Base-by-base conservation (phyloP, 2,888 invertebrate genomes). In the Tetragonula carbonaria region DNA sequence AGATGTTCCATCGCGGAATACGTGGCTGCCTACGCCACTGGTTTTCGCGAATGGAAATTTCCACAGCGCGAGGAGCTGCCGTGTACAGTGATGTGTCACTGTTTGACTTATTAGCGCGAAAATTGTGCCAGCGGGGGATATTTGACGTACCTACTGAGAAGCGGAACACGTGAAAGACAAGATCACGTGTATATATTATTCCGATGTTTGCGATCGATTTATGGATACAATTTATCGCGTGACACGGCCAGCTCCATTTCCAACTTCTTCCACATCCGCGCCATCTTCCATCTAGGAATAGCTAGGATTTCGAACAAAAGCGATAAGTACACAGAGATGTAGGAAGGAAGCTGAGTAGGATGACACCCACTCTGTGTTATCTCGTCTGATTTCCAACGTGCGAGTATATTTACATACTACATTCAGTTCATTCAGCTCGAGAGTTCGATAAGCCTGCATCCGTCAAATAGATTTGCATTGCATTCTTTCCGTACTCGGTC, bases 11-110 rank as follows among this genome's bases (percentile, higher is more conserved):
- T n/a, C 50, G 38, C 51, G 71, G 85, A 86, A 87, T 87, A 80
- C 66, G 67, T 79, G 80, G 68, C 57, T 82, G 79, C 78, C 89
- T 94, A 92, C 93, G 93, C 93, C 93, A 91, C 91, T 93, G 93
- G 78, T 90, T 91, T 90, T 90, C 87, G 87, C 91, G 90, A 88
- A 91, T 92, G 93, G 94, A 93, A 93, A 93, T 93, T 93, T 93
- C 93, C 94, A 87, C 90, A 45, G 86, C 84, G 84, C 78, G 87
- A 86, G 89, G 84, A 86, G 81, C 81, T 75, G 73, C 16, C 66
- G 88, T 82, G 80, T 68, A 78, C 84, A 80, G 85, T 80, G 82
- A 83, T 87, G 88, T 89, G 88, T 90, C 88, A 85, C 84, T 83
- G 89, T 89, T 89, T 90, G 85, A 89, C 88, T 92, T 90, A 91